Evolutionary conservation across 2,797 vertebrate genomes (phyloP), one percentile per base, ranked within the genome.

Genomic region (Thamnophis elegans): DNA sequence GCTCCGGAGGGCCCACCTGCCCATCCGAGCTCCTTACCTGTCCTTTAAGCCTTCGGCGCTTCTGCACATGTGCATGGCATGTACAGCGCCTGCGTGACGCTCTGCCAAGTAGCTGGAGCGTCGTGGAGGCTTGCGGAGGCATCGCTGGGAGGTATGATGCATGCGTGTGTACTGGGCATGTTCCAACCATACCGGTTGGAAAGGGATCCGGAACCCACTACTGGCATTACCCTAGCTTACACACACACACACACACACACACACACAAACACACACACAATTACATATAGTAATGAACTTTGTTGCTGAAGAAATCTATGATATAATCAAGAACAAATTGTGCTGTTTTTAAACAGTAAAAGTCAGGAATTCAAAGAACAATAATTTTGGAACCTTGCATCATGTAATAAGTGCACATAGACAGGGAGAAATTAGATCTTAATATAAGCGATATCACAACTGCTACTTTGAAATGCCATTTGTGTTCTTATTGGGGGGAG

Each of bases 401-500:
- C 62, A n/a, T 47, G 32, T 91, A 88, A 85, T 93, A 89, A 62
- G 25, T 87, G 36, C 42, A 53, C 7, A 65, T 26, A 68, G 56
- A 91, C 13, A 18, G 32, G 65, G 36, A 82, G n/a, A 26, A 55
- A 91, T 65, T 55, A 93, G 90, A 51, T 54, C 58, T 60, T n/a
- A 65, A 85, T 36, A 85, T 26, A 92, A 92, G 88, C 36, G 87
- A n/a, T 54, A 88, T 82, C 55, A 53, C 47, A 85, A 93, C 32
- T 93, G 86, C 51, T 85, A 85, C 62, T 88, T 88, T 88, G 32
- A 93, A 93, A 89, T 89, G 56, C 56, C 68, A 90, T 58, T 58
- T 89, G 58, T 93, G 78, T 60, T 93, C 93, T 82, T 90, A 93
- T 94, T 94, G 89, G 65, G 32, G 56, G 65, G 56, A 92, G 62